Percentiles rank a stretch among this genome's conserved stretches.
These are phyloP conservation scores for Bambusicola thoracicus DNA, from an alignment of 2,113 vertebrate species.

Conservation along the genomic window DNA sequence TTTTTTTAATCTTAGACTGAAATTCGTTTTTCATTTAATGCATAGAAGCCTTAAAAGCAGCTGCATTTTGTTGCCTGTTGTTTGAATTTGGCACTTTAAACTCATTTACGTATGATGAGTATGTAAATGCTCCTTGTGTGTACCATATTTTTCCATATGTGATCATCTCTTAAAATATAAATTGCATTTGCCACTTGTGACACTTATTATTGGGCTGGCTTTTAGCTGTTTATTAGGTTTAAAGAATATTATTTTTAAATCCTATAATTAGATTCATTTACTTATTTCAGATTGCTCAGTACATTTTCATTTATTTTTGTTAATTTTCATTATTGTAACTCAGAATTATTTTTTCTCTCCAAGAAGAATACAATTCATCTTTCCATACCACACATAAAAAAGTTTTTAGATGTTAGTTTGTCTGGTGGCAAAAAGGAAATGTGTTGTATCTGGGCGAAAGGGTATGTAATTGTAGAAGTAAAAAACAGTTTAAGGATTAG, in stretches of 20 bases:
- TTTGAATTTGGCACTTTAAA: not conserved
- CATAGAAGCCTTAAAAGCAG: not conserved
- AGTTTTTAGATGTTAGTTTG: not conserved
- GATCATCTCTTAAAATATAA: not conserved
- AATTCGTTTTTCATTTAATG: not conserved
- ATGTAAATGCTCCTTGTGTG: not conserved
- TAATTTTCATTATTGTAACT: not conserved
- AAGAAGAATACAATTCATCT: not conserved
- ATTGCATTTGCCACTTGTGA: not conserved
- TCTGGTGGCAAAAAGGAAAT: not conserved
- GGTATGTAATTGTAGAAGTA: not conserved
- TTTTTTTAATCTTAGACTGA: not conserved
- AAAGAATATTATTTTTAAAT: not conserved
- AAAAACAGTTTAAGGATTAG: not conserved
- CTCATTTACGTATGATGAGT: not conserved
- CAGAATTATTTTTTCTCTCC: not conserved
- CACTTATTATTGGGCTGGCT: not conserved
- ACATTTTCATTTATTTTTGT: not conserved
- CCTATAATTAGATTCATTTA: not conserved
- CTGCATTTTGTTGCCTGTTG: not conserved
- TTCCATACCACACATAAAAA: not conserved
- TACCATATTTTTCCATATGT: not conserved
- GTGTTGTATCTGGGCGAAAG: not conserved
- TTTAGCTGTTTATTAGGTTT: not conserved
- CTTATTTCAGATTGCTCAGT: not conserved